Evolutionary conservation across 2,888 invertebrate genomes (phyloP), one percentile per base, ranked within the genome.

Genomic region (Pemphredon lugubris): DNA sequence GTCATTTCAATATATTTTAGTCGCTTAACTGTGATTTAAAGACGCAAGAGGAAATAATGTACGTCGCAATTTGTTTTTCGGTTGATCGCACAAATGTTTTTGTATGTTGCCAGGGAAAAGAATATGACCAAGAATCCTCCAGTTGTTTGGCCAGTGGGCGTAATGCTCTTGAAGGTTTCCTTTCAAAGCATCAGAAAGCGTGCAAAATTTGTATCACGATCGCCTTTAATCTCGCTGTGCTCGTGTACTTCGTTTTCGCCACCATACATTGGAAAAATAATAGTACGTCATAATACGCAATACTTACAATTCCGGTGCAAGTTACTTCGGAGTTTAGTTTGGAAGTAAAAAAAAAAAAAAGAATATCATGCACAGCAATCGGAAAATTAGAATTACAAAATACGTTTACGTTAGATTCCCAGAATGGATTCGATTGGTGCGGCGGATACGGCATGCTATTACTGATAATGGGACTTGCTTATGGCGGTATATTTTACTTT

Each of bases 391-490:
- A n/a, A n/a, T n/a, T n/a, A n/a, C n/a, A n/a, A n/a, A 7, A 20
- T 45, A 16, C 20, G 34, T 20, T 47, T 30, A 18, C n/a, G 73
- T 60, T 34, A 87, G 86, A 67, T 16, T 53, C 9, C 0, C 18
- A 83, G 9, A 73, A 82, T 23, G 66, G 73, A 2, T 72, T 79
- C 11, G 74, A 85, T 18, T 88, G 88, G 83, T 96, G 96, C 84
- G 86, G 92, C 53, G 96, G 96, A 0, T 94, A 94, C 77, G 96
- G 96, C 39, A 93, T 96, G 87, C 90, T 96, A 0, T 89, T 95
- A 23, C 91, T 96, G 0, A 83, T 96, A 0, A 88, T 93, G 0
- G 87, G 90, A 13, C 90, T 94, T 21, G 86, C 92, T 2, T 94
- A 94, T 75, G 90, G 92, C 77, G 92, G 92, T 53, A 58, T 95